These are phyloP conservation scores for Rostratula benghalensis DNA, from an alignment of 2,113 vertebrate species.

Conservation along the genomic window DNA sequence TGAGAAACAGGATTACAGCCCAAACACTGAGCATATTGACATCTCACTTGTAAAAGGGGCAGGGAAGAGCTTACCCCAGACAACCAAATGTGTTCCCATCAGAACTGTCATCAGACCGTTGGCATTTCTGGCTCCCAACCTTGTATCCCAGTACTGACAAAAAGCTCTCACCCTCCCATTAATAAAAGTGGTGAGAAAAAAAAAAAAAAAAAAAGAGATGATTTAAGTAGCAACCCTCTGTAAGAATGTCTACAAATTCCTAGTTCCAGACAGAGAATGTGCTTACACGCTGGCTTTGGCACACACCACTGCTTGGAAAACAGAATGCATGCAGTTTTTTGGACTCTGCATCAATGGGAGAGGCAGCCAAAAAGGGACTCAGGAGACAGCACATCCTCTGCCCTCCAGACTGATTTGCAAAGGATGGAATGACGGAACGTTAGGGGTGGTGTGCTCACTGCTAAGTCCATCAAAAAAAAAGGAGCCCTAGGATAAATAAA, in stretches of 20 bases:
- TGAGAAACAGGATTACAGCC: background rate
- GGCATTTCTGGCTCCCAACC: background rate
- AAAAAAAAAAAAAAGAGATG: background rate
- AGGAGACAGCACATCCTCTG: slow-evolving; percentile 55
- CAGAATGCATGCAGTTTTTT: slow-evolving; percentile 56
- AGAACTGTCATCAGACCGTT: background rate
- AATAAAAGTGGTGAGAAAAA: background rate
- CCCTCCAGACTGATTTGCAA: slow-evolving; percentile 46
- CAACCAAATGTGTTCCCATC: background rate
- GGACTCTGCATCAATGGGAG: slow-evolving; percentile 36
- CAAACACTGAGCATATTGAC: background rate
- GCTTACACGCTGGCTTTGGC: slow-evolving; percentile 53
- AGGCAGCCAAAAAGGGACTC: slow-evolving; percentile 53
- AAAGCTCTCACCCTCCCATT: background rate
- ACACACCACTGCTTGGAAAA: slow-evolving; percentile 17
- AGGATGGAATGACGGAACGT: slow-evolving; percentile 15
- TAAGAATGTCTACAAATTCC: slow-evolving; percentile 46
- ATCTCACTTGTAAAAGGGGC: background rate
- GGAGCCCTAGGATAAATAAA: slow-evolving; percentile 46
- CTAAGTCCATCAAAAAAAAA: background rate
- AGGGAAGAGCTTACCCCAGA: background rate
- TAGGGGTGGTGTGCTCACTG: background rate
- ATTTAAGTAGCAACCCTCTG: background rate
- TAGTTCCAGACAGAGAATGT: slow-evolving; percentile 59
- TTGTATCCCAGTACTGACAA: background rate